Percentiles rank a stretch among this genome's conserved stretches.
Evolutionary conservation across 1,140 invertebrate genomes (phyloP).

Genomic region (Epicauta chinensis): DNA sequence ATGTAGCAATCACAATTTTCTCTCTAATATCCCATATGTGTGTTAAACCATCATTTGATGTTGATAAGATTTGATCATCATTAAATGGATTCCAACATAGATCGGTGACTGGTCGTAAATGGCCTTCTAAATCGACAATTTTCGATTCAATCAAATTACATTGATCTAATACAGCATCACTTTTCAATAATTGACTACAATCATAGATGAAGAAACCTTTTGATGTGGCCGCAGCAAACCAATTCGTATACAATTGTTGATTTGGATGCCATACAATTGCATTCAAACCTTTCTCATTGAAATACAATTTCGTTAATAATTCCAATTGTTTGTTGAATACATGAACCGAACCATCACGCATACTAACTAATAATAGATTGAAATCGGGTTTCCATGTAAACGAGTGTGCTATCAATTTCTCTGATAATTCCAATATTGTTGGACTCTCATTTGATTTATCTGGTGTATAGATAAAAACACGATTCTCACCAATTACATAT

Average conservation of each 20-base stretch:
- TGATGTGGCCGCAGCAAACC: constrained; percentile 55
- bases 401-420: constrained; percentile 45
- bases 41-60: constrained; percentile 60
- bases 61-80: constrained; percentile 58
- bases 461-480: constrained; percentile 46
- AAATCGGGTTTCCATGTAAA: constrained; percentile 59
- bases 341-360: constrained; percentile 49
- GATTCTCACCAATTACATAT: constrained; percentile 48
- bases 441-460: constrained; percentile 41
- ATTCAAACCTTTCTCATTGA: constrained; percentile 13
- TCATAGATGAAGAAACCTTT: constrained; percentile 56
- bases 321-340: constrained; percentile 19
- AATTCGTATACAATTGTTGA: constrained; percentile 48
- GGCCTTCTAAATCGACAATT: constrained; percentile 51
- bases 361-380: constrained; percentile 52
- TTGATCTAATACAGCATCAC: no score
- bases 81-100: constrained; percentile 68
- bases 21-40: constrained; percentile 67
- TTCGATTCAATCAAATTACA: constrained; percentile 34
- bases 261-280: constrained; percentile 65
- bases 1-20: constrained; percentile 51
- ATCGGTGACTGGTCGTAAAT: constrained; percentile 51
- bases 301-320: constrained; percentile 3
- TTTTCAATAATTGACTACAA: constrained; percentile 21
- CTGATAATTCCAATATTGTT: constrained; percentile 31